phyloP scores from a whole-genome alignment of 1,140 invertebrate species.

The Pollicipes pollicipes region DNA sequence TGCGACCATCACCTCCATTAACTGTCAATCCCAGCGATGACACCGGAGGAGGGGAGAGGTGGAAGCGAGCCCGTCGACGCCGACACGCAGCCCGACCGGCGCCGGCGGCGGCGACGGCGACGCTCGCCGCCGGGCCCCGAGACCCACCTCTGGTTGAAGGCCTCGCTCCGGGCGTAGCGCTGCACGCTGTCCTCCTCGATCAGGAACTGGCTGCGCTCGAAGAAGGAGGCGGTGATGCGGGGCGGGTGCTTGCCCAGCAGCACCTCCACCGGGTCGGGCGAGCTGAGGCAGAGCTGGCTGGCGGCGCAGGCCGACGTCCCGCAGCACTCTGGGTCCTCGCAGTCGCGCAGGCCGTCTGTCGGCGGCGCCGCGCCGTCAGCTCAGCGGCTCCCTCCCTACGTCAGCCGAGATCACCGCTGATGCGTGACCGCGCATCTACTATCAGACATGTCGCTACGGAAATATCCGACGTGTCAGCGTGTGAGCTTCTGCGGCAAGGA shows the following conservation, averaged over 20 bases:
- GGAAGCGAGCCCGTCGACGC: no score
- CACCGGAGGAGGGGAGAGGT: no score
- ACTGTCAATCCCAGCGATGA: no score
- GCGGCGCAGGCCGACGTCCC: slow-evolving; percentile 55
- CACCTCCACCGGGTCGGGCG: slow-evolving; percentile 84
- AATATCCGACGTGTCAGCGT: no score
- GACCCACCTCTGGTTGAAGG: slow-evolving; percentile 90
- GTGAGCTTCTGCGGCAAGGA: no score
- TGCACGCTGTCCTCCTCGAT: slow-evolving; percentile 94
- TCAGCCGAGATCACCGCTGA: no score
- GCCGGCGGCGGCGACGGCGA: no score
- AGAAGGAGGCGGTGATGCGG: slow-evolving; percentile 89
- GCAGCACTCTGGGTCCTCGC: slow-evolving; percentile 95
- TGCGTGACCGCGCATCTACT: no score
- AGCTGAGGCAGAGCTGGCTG: slow-evolving; percentile 72
- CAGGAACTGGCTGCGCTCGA: slow-evolving; percentile 92
- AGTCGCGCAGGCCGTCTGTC: slow-evolving; percentile 86
- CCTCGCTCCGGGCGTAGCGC: slow-evolving; percentile 80
- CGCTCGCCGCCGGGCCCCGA: background rate
- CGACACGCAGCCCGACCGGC: background rate
- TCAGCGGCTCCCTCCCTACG: no score
- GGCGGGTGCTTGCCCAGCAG: slow-evolving; percentile 82
- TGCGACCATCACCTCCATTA: no score
- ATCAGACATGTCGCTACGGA: no score
- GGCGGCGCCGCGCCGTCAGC: slow-evolving; percentile 15